Conservation (phyloP, 1,140 invertebrate species). For the Diploscapter pachys region DNA sequence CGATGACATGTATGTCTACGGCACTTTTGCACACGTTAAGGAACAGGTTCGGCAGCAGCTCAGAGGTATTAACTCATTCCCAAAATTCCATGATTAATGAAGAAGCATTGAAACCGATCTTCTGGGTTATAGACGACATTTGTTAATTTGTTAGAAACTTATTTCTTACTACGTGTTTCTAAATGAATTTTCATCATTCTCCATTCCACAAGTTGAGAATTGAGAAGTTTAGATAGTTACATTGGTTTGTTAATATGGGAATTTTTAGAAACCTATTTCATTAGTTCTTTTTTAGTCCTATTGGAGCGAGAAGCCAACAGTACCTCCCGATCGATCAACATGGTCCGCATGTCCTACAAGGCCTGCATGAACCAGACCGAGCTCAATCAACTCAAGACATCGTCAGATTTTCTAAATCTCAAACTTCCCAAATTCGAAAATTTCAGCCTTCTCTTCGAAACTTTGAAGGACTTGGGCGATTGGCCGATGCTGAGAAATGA, state of each 20-base stretch:
- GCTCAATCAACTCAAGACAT: conserved; percentile 34
- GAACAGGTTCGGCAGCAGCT: conserved; percentile 38
- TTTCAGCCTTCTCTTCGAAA: conserved; percentile 68
- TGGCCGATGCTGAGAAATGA: conserved; percentile 74
- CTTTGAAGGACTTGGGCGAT: conserved; percentile 74
- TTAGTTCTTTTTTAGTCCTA: not conserved
- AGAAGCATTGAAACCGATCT: not conserved
- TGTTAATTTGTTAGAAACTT: not conserved
- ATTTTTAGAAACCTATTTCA: not conserved
- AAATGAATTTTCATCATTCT: not conserved
- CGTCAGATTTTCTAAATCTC: no score
- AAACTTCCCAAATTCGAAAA: no score
- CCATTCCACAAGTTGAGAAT: not conserved
- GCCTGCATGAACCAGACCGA: conserved; percentile 41
- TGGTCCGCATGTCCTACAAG: conserved; percentile 37
- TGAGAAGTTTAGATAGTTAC: not conserved
- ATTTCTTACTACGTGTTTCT: not conserved
- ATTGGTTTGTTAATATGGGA: not conserved
- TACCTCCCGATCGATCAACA: conserved; percentile 35
- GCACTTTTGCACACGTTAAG: conserved; percentile 30
- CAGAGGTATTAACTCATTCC: not conserved
- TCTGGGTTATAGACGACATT: not conserved
- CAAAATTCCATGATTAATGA: not conserved
- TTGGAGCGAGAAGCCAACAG: conserved; percentile 7
- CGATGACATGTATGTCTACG: conserved; percentile 34